phyloP scores from a whole-genome alignment of 2,113 vertebrate species.

The Neopipo cinnamomea region DNA sequence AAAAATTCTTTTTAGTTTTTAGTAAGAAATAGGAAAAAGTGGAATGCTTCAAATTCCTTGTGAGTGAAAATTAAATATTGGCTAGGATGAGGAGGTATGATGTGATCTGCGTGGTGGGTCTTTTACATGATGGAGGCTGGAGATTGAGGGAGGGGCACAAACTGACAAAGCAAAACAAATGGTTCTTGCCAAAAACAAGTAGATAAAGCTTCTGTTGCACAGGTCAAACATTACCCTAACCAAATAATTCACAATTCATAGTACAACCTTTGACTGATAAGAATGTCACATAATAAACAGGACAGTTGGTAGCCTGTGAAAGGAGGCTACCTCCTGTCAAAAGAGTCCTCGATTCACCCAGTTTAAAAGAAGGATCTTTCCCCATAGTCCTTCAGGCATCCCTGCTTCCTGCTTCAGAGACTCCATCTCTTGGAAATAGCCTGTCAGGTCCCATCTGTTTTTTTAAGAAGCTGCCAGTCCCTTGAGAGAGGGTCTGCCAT shows the following conservation, averaged over 20 bases:
- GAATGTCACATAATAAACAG: conserved; percentile 12
- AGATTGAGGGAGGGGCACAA: background rate
- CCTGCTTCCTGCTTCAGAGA: conserved; percentile 68
- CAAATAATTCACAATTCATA: background rate
- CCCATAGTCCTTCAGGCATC: conserved; percentile 44
- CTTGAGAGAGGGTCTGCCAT: conserved; percentile 61
- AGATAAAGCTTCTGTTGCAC: background rate
- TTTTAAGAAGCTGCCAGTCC: conserved; percentile 64
- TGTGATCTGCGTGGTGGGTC: background rate
- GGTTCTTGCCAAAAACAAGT: background rate
- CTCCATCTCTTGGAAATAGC: conserved; percentile 70
- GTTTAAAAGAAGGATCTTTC: conserved; percentile 45
- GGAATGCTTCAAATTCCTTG: background rate
- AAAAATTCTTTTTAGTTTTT: background rate
- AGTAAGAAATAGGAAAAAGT: background rate
- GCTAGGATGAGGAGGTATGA: background rate
- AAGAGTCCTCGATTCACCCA: conserved; percentile 16
- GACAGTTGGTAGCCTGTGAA: conserved; percentile 39
- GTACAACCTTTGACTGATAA: background rate
- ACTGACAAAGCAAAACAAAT: background rate
- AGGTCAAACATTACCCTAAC: conserved; percentile 11
- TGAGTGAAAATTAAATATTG: background rate
- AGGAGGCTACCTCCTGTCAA: conserved; percentile 37
- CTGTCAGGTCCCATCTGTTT: conserved; percentile 79
- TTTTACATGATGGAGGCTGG: background rate